Conservation (phyloP, 2,797 vertebrate species). For the Acanthis flammea region DNA sequence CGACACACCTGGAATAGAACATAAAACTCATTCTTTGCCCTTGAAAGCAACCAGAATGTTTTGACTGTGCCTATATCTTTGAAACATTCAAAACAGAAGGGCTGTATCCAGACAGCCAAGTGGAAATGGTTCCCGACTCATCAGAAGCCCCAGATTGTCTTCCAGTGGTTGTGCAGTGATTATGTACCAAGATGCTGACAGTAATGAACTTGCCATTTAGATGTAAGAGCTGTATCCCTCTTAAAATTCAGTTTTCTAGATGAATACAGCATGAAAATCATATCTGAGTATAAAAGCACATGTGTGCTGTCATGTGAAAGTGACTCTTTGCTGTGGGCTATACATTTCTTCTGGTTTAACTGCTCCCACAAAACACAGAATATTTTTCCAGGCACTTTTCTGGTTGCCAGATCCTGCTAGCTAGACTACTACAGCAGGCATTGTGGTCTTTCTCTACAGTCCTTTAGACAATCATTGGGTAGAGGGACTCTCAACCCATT, state of each 20-base stretch:
- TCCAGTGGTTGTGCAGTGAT: accelerated
- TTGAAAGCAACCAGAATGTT: background rate
- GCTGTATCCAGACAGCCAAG: background rate
- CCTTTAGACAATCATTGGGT: background rate
- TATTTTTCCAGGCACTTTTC: background rate
- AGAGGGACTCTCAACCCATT: background rate
- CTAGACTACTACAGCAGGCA: background rate
- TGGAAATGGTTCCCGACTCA: background rate
- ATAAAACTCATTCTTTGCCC: background rate
- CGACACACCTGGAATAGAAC: background rate
- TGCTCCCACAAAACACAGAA: background rate
- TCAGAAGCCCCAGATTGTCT: background rate
- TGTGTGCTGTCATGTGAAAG: background rate
- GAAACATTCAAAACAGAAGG: background rate
- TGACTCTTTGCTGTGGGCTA: background rate
- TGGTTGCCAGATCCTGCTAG: background rate
- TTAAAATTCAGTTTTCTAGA: background rate
- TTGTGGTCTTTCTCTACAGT: background rate
- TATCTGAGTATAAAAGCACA: background rate
- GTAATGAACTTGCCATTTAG: background rate
- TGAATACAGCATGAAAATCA: background rate
- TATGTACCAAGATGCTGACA: background rate
- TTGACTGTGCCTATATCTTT: background rate
- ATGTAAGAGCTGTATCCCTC: background rate
- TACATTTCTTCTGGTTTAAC: background rate